Percentiles rank a stretch among this genome's conserved stretches.
Conservation (phyloP, 2,797 vertebrate genomes). For the Spatula versicolor region DNA sequence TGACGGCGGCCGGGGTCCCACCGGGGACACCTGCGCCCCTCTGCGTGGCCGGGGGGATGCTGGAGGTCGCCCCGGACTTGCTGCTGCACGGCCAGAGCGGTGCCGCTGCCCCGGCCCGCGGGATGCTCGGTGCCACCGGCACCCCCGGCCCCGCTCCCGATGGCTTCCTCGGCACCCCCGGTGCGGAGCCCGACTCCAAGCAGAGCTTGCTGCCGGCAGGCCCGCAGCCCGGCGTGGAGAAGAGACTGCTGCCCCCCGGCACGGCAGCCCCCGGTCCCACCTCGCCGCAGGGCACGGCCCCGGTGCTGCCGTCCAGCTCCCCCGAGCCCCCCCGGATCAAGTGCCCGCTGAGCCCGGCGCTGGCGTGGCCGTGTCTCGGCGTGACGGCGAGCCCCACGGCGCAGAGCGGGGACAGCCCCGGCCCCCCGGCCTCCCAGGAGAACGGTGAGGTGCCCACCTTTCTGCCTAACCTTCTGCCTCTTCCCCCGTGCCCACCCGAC, state of each 20-base stretch:
- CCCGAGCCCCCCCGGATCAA: background rate
- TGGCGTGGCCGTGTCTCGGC: background rate
- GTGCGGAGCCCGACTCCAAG: background rate
- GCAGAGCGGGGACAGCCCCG: background rate
- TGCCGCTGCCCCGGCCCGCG: background rate
- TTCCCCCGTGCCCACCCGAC: background rate
- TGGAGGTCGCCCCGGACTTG: background rate
- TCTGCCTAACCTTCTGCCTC: background rate
- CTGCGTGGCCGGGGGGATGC: too few relatives aligned
- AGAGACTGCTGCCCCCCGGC: background rate
- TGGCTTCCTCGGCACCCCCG: background rate
- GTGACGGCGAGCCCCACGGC: background rate
- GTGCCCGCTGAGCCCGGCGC: background rate
- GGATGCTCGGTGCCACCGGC: background rate
- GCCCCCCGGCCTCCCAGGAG: background rate
- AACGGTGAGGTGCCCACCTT: background rate
- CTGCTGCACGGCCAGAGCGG: background rate
- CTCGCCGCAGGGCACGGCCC: background rate
- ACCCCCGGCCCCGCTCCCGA: background rate
- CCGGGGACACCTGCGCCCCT: accelerated
- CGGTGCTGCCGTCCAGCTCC: background rate
- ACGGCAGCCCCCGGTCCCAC: background rate
- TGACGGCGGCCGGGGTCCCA: accelerated
- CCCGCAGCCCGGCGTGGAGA: background rate
- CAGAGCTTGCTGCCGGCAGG: background rate